These are phyloP conservation scores for Apteryx owenii DNA, from an alignment of 2,113 vertebrate genomes.

Conservation along the genomic window DNA sequence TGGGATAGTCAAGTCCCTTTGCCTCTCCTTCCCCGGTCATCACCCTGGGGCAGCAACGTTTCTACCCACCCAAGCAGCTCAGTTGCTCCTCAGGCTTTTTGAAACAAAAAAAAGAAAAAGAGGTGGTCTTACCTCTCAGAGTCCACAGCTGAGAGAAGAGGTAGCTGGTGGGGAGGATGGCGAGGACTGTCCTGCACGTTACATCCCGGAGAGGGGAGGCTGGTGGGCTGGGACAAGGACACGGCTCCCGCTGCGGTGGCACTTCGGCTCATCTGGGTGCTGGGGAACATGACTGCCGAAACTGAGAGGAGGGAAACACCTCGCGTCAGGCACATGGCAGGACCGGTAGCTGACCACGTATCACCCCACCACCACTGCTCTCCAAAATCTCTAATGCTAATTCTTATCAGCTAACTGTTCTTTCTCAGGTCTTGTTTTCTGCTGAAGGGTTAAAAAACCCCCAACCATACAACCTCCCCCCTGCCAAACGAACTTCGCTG, in stretches of 20 bases:
- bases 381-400: background rate
- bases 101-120: background rate
- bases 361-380: background rate
- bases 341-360: background rate
- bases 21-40: background rate
- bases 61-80: slow-evolving; percentile 32
- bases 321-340: background rate
- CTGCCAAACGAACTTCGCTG: background rate
- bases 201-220: slow-evolving; percentile 76
- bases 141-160: slow-evolving; percentile 73
- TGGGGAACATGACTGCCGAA: slow-evolving; percentile 77
- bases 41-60: background rate
- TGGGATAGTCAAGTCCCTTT: background rate
- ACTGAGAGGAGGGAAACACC: slow-evolving; percentile 46
- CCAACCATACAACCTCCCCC: rapidly evolving
- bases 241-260: slow-evolving; percentile 67
- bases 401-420: background rate
- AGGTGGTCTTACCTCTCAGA: slow-evolving; percentile 79
- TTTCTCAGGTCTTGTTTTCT: background rate
- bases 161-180: slow-evolving; percentile 73
- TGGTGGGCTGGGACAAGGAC: slow-evolving; percentile 75
- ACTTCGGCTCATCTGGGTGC: slow-evolving; percentile 69
- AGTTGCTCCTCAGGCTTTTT: background rate
- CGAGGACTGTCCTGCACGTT: slow-evolving; percentile 77
- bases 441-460: background rate